phyloP scores from a whole-genome alignment of 2,797 vertebrate genomes.

The Pyrrhura leucotis region DNA sequence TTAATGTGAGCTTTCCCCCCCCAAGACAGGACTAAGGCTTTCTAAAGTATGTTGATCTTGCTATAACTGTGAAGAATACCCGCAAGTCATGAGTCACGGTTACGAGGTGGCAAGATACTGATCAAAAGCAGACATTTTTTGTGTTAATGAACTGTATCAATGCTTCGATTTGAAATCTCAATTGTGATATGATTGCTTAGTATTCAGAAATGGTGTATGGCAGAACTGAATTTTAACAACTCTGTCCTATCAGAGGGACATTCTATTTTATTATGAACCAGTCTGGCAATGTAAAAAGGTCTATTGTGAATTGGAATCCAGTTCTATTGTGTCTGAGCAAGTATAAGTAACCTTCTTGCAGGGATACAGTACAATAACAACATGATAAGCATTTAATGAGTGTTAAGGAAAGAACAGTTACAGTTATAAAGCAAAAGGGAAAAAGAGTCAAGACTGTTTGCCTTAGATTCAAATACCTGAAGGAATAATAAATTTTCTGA shows the following conservation, averaged over 20 bases:
- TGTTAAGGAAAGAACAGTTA: neutral
- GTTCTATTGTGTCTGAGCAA: neutral
- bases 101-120: neutral
- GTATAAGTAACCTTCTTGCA: neutral
- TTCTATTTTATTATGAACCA: neutral
- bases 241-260: neutral
- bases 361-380: neutral
- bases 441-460: neutral
- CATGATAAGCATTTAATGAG: neutral
- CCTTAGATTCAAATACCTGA: neutral
- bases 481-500: slow-evolving; percentile 12
- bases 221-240: neutral
- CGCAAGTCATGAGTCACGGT: neutral
- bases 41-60: neutral
- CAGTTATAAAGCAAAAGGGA: neutral
- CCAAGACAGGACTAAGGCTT: neutral
- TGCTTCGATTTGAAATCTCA: neutral
- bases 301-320: neutral
- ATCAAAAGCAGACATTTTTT: neutral
- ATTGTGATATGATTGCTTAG: neutral
- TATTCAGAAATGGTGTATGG: neutral
- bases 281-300: neutral
- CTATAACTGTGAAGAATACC: neutral
- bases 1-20: neutral
- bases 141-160: neutral